Evolutionary conservation across 2,888 invertebrate genomes (phyloP), one percentile per base, ranked within the genome.

Genomic region (Tachystola acroxantha): DNA sequence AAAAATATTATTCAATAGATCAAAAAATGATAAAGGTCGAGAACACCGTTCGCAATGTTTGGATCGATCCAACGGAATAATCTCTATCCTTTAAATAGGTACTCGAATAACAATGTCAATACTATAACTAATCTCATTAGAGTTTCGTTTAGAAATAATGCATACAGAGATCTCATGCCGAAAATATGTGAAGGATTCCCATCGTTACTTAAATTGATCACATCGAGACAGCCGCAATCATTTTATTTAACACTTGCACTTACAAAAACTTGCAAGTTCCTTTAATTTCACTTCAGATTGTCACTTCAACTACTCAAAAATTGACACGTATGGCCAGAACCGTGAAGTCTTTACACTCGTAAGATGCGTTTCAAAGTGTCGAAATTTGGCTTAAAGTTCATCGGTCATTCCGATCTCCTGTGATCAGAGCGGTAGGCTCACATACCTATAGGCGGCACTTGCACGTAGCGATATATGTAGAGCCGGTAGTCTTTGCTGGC

Each of bases 401-500:
- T 71, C 72, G 68, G 81, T 82, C 76, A 81, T 68, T 81, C 73
- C 59, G 77, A 78, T 73, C 79, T 77, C 73, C 75, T 76, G 66
- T 75, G 71, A 67, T 73, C 63, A 57, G 65, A 58, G 45, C 79
- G 80, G 47, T 64, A 56, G 63, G 64, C 71, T 86, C 85, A 94
- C 89, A 93, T 91, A 69, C 93, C 93, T 70, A 95, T 93, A 46
- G 96, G 95, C 68, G 96, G 95, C 68, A 96, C 94, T 88, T 96
- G 96, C 64, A 97, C 95, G 89, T 99, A 99, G 80, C 98, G 96
- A 89, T 99, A 99, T 80, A 99, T 97, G 90, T 99, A 99, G 50
- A 99, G 93, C 45, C 99, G 94, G 85, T 99, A 99, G 80, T 99
- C 99, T 88, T 99, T 99, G 89, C 98, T 98, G 53, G 99, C 99